Evolutionary conservation across 2,888 invertebrate species (phyloP), one percentile per base, ranked within the genome.

Genomic region (Carabus problematicus): DNA sequence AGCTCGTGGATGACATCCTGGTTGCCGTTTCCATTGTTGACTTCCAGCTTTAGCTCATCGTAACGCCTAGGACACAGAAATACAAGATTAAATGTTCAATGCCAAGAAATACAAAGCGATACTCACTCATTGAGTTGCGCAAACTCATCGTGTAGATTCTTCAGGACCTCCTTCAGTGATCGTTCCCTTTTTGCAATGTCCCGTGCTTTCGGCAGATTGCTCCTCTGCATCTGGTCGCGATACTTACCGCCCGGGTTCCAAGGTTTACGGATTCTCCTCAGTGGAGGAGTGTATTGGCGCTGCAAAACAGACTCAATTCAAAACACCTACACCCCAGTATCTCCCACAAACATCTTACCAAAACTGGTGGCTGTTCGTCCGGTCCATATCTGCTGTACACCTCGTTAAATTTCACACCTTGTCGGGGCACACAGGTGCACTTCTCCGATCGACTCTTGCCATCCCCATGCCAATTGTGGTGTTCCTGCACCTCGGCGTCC

Each of bases 141-240:
- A 72, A 82, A 82, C 62, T 82, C 82, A 52, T 79, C 76, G 70
- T 82, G 81, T 8, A 82, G 73, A 71, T 81, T 81, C 4, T 75
- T 75, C 7, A 82, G 74, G 3, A 82, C 80, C 18, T 78, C 78
- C 72, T 80, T 81, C 41, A 82, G 71, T 62, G 76, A 79, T 64
- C 76, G n/a, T 52, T 70, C 64, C 49, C 54, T 56, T 19, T 52
- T 47, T 29, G 49, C 52, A 8, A 67, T 67, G 9, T 52, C 41
- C 14, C 19, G 52, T 6, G 59, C 42, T 52, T 42, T 67, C 1
- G 67, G 52, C 8, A 18, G 11, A 4, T 3, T n/a, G 9, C 1
- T 1, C 8, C 39, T 18, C 9, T 52, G 14, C 11, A 12, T 11
- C 1, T 11, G 19, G 29, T 11, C 56, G 1, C 12, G 29, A 39